Conservation (phyloP, 2,888 invertebrate genomes). For the Dicyrtoma fusca region DNA sequence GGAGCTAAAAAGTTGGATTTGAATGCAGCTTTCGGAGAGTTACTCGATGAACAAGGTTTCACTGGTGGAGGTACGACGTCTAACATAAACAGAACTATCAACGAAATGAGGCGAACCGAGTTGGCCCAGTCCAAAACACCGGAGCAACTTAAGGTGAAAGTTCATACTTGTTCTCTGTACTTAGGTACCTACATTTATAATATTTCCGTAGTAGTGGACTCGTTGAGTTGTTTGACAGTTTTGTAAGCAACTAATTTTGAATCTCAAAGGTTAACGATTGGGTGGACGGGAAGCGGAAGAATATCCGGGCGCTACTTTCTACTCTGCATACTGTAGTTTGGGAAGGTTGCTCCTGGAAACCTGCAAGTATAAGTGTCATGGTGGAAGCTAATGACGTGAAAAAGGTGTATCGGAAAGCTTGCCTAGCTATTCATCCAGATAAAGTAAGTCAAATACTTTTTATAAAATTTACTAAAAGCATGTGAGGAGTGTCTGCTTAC, state of each 20-base stretch:
- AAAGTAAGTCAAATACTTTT: slow-evolving; percentile 86
- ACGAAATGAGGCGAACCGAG: slow-evolving; percentile 51
- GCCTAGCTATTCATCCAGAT: slow-evolving; percentile 97
- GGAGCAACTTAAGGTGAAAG: slow-evolving; percentile 47
- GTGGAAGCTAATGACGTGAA: slow-evolving; percentile 92
- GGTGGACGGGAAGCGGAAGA: slow-evolving; percentile 94
- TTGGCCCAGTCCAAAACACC: slow-evolving; percentile 41
- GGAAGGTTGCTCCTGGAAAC: slow-evolving; percentile 90
- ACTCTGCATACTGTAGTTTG: slow-evolving; percentile 92
- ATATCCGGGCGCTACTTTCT: slow-evolving; percentile 92
- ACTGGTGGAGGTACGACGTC: slow-evolving; percentile 15
- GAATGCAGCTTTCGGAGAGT: slow-evolving; percentile 54
- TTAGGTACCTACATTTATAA: too few relatives aligned
- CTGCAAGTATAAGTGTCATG: slow-evolving; percentile 92
- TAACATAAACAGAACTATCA: slow-evolving; percentile 45
- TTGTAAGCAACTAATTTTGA: slow-evolving; percentile 22
- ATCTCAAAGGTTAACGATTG: slow-evolving; percentile 68
- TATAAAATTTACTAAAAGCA: too few relatives aligned
- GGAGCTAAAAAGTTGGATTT: slow-evolving; percentile 43
- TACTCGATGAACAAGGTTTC: slow-evolving; percentile 52
- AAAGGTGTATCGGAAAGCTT: slow-evolving; percentile 92
- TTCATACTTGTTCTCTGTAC: too few relatives aligned
- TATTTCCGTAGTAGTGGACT: too few relatives aligned
- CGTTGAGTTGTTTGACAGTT: too few relatives aligned
- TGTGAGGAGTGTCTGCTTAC: too few relatives aligned